These are phyloP conservation scores for Girardia tigrina DNA, from an alignment of 2,888 invertebrate species.

Conservation along the genomic window DNA sequence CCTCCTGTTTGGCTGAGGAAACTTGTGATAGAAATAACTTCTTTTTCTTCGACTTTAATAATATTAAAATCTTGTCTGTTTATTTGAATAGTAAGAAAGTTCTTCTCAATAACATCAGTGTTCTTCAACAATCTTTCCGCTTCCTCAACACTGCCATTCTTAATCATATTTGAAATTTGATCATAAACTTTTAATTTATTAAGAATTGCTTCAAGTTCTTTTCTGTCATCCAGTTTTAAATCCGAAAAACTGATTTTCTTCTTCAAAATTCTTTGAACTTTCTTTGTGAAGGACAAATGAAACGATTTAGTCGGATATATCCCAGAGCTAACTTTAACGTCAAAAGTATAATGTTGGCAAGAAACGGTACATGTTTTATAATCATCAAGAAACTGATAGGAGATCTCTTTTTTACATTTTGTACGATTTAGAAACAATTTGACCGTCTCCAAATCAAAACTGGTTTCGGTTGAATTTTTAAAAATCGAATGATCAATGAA, in stretches of 20 bases:
- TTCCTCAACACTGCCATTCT: not conserved
- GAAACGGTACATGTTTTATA: conserved; percentile 25
- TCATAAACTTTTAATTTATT: not conserved
- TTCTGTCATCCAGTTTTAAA: not conserved
- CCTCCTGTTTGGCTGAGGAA: conserved; percentile 30
- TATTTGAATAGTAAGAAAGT: conserved; percentile 3
- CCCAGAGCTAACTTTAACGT: conserved; percentile 34
- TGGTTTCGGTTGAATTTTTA: not conserved
- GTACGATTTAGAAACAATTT: not conserved
- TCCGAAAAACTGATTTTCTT: not conserved
- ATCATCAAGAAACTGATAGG: not conserved
- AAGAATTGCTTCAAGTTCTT: not conserved
- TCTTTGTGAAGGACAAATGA: not conserved
- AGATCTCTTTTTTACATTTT: not conserved
- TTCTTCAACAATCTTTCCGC: conserved; percentile 18
- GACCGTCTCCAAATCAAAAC: not conserved
- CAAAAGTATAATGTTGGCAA: conserved; percentile 35
- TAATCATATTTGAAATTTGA: not conserved
- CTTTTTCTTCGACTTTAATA: conserved; percentile 29
- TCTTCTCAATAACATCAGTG: conserved; percentile 29
- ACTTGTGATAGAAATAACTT: conserved; percentile 28
- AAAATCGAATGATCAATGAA: not conserved
- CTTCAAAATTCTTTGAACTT: not conserved
- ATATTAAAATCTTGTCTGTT: conserved; percentile 28
- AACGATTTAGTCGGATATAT: conserved; percentile 35